Conservation (phyloP, 2,888 invertebrate genomes). For the Idaea dimidiata region DNA sequence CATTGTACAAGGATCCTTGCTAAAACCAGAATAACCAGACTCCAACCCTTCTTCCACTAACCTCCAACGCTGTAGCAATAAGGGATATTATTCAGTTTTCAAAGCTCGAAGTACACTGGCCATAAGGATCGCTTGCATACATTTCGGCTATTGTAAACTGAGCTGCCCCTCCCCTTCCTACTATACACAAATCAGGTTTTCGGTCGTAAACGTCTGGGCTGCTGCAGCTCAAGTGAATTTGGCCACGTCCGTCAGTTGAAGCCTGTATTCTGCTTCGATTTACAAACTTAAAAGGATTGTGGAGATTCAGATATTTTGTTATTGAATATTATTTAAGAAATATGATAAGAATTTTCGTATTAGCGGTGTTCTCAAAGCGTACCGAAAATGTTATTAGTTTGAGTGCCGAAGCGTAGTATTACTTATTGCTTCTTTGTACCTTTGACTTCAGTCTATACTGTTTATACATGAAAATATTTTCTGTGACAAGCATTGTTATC, state of each 20-base stretch:
- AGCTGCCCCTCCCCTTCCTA: constrained; percentile 27
- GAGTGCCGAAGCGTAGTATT: not conserved
- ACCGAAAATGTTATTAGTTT: not conserved
- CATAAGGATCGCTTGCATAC: constrained; percentile 46
- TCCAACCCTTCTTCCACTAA: constrained; percentile 28
- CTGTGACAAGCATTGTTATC: not conserved
- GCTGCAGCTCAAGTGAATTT: constrained; percentile 34
- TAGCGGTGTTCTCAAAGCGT: not conserved
- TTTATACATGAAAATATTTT: not conserved
- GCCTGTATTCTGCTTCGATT: constrained; percentile 57
- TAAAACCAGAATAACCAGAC: constrained; percentile 39
- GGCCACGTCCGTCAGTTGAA: constrained; percentile 54
- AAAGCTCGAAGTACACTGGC: constrained; percentile 40
- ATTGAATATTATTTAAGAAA: constrained; percentile 26
- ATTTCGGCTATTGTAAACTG: constrained; percentile 44
- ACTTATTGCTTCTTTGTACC: not conserved
- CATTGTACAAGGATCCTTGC: constrained; percentile 70
- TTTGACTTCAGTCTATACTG: not conserved
- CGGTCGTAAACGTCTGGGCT: constrained; percentile 21
- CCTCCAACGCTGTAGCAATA: constrained; percentile 24
- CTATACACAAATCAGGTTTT: constrained; percentile 38
- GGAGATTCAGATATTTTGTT: constrained; percentile 47
- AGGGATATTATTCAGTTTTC: constrained; percentile 31
- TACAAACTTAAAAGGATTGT: constrained; percentile 63
- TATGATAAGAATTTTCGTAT: not conserved